Conservation (phyloP, 2,888 invertebrate genomes). For the Epirrita christyi region DNA sequence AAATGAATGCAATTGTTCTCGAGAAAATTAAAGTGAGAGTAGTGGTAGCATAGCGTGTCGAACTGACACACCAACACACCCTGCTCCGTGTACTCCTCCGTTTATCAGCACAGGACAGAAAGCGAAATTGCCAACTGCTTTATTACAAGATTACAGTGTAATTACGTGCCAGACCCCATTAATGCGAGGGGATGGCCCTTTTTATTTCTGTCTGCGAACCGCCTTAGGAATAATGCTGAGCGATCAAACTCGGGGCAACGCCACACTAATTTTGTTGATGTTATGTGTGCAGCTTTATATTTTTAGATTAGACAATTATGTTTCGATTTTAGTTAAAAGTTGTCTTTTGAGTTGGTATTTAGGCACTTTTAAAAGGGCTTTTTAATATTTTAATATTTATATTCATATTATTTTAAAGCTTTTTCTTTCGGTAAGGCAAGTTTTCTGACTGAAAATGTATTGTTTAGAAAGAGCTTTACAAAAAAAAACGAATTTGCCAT, state of each 20-base stretch:
- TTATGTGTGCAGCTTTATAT: conserved; percentile 27
- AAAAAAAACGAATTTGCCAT: no score
- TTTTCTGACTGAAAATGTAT: no score
- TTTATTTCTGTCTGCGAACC: conserved; percentile 40
- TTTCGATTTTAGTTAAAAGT: conserved; percentile 8
- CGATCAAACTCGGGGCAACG: conserved; percentile 34
- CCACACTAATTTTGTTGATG: conserved; percentile 32
- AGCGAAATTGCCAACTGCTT: conserved; percentile 48
- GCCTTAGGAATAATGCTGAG: conserved; percentile 35
- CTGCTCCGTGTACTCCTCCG: conserved; percentile 20
- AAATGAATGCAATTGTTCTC: not conserved
- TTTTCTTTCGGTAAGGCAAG: no score
- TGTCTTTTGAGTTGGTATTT: not conserved
- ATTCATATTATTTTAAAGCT: no score
- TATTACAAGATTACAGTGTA: conserved; percentile 50
- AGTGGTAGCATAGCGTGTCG: not conserved
- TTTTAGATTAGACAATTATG: conserved; percentile 20
- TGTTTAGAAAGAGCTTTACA: no score
- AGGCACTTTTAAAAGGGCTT: no score
- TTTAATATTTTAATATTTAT: no score
- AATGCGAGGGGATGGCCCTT: conserved; percentile 42
- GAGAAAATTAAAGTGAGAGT: no score
- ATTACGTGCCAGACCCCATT: conserved; percentile 46
- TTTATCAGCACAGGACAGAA: conserved; percentile 48
- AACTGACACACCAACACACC: conserved; percentile 4